Conservation (phyloP, 2,888 invertebrate species). For the Argyresthia goedartella region DNA sequence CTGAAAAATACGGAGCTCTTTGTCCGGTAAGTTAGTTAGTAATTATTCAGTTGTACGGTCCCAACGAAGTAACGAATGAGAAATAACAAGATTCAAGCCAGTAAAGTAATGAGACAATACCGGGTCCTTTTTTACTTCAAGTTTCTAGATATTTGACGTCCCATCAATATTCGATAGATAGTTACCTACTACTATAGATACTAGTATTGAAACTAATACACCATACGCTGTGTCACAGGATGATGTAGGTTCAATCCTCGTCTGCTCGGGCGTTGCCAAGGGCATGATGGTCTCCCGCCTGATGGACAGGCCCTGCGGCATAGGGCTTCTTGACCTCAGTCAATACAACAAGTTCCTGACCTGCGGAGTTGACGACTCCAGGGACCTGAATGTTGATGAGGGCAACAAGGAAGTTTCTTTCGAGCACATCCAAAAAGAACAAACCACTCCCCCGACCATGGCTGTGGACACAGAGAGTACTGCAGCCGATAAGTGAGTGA, state of each 20-base stretch:
- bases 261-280: constrained; percentile 39
- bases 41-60: background rate
- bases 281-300: constrained; percentile 52
- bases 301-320: constrained; percentile 52
- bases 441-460: too few relatives aligned
- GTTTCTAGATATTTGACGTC: background rate
- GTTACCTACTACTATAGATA: too few relatives aligned
- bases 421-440: too few relatives aligned
- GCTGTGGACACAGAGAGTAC: too few relatives aligned
- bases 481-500: too few relatives aligned
- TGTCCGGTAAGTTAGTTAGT: constrained; percentile 43
- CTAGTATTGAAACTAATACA: too few relatives aligned
- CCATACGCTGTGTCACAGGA: constrained; percentile 28
- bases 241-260: constrained; percentile 43
- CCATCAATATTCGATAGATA: background rate
- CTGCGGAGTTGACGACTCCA: constrained; percentile 53
- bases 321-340: constrained; percentile 43
- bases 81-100: background rate
- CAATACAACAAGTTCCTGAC: constrained; percentile 44
- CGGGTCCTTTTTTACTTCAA: background rate
- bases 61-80: background rate
- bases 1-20: constrained; percentile 39
- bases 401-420: constrained; percentile 1
- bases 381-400: constrained; percentile 31
- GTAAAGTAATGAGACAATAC: background rate